Conservation (phyloP, 64 coral and sea anemone genomes). For the Platygyra sinensis region DNA sequence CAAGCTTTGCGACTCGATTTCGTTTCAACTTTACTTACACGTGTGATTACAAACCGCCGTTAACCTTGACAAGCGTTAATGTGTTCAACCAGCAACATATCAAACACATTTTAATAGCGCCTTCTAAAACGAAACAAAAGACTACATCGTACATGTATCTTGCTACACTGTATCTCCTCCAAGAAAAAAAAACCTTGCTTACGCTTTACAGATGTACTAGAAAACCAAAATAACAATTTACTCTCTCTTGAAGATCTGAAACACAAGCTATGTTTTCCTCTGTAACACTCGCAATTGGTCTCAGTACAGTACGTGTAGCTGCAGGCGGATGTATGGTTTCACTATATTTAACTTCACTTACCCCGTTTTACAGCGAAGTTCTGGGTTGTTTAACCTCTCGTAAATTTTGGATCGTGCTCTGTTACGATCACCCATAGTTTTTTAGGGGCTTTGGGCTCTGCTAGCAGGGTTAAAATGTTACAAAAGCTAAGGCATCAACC, state of each 20-base stretch:
- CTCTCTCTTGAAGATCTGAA: too few species aligned
- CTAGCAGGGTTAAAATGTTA: not conserved
- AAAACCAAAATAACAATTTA: too few species aligned
- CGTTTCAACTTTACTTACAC: too few species aligned
- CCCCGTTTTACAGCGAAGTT: slow-evolving; percentile 93
- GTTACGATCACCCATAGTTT: slow-evolving; percentile 64
- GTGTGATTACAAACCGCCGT: too few species aligned
- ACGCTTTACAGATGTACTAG: too few species aligned
- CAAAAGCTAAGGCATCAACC: not conserved
- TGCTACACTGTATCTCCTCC: too few species aligned
- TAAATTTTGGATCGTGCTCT: slow-evolving; percentile 74
- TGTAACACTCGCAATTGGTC: too few species aligned
- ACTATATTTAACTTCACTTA: slow-evolving; percentile 1
- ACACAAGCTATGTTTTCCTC: too few species aligned
- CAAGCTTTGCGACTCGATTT: not conserved
- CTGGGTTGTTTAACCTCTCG: slow-evolving; percentile 85
- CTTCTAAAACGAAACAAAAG: not conserved
- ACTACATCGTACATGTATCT: too few species aligned
- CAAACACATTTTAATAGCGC: not conserved
- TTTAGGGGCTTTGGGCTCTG: not conserved
- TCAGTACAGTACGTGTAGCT: too few species aligned
- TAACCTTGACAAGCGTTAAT: not conserved
- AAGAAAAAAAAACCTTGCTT: too few species aligned
- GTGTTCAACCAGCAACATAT: not conserved
- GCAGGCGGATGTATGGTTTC: too few species aligned